Percentiles rank a stretch among this genome's conserved stretches.
Evolutionary conservation across 2,113 vertebrate species (phyloP).

Genomic region (Sigmodon hispidus): DNA sequence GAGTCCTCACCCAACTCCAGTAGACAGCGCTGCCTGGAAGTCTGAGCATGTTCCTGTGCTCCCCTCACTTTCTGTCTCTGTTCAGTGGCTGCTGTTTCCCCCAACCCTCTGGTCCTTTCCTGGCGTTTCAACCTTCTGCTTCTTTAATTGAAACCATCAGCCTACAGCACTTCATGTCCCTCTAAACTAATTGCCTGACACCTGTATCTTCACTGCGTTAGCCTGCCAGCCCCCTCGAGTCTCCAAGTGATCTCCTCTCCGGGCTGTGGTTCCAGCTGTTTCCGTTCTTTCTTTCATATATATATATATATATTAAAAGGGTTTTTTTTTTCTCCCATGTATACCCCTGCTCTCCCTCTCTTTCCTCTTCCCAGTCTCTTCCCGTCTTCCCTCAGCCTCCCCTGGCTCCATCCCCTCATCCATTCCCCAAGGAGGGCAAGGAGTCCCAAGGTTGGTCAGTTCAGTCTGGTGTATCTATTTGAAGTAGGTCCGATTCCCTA

Average conservation of each 20-base stretch:
- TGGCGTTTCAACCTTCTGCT: neutral
- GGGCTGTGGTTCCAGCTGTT: neutral
- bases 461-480: too few species aligned
- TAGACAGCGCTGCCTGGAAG: neutral
- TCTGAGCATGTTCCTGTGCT: neutral
- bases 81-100: neutral
- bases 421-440: too few species aligned
- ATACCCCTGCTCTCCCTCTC: too few species aligned
- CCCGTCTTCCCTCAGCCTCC: too few species aligned
- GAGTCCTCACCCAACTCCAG: neutral
- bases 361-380: too few species aligned
- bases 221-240: neutral
- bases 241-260: neutral
- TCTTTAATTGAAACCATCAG: neutral
- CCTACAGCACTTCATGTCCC: neutral
- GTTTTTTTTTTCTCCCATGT: too few species aligned
- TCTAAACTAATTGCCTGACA: neutral
- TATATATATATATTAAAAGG: too few species aligned
- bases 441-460: too few species aligned
- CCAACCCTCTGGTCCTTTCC: neutral
- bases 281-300: too few species aligned
- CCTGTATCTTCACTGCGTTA: too few species aligned
- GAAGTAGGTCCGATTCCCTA: too few species aligned
- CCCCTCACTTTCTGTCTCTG: neutral
- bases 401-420: too few species aligned